Percentiles rank a stretch among this genome's conserved stretches.
phyloP scores from a whole-genome alignment of 1,140 invertebrate genomes.

The Hylaeus volcanicus region DNA sequence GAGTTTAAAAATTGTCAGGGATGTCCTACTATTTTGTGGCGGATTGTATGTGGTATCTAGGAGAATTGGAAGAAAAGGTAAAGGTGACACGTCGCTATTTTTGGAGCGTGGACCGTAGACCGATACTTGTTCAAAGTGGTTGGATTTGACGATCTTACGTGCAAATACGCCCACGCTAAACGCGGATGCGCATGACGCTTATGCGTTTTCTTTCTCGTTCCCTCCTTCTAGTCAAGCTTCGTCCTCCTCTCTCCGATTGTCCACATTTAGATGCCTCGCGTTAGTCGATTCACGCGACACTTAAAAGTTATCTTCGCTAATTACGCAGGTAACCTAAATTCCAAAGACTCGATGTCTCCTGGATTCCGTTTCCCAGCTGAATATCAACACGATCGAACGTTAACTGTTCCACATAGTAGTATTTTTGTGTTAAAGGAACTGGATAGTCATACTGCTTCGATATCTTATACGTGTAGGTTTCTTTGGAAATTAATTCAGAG shows the following conservation, averaged over 20 bases:
- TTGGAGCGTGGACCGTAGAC: slow-evolving; percentile 36
- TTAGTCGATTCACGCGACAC: slow-evolving; percentile 30
- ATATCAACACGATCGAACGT: too few species aligned
- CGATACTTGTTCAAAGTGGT: slow-evolving; percentile 50
- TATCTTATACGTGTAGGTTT: too few species aligned
- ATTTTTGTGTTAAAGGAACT: too few species aligned
- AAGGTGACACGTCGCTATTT: slow-evolving; percentile 61
- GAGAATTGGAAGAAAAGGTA: slow-evolving; percentile 44
- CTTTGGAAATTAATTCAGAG: too few species aligned
- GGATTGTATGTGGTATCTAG: slow-evolving; percentile 12
- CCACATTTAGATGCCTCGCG: slow-evolving; percentile 46
- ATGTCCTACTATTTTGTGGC: too few species aligned
- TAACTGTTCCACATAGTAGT: too few species aligned
- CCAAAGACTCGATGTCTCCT: not conserved
- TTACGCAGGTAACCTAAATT: slow-evolving; percentile 43
- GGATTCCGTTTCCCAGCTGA: not conserved
- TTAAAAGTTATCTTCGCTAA: slow-evolving; percentile 42
- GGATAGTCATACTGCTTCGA: too few species aligned
- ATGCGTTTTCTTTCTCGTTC: not conserved
- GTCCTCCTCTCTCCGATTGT: not conserved
- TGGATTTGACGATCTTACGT: slow-evolving; percentile 35
- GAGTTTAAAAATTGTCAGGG: too few species aligned
- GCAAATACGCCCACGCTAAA: slow-evolving; percentile 30
- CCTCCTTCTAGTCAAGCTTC: not conserved
- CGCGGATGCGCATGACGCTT: slow-evolving; percentile 15